Percentiles rank a stretch among this genome's conserved stretches.
Conservation (phyloP, 2,113 vertebrate genomes). For the Argyrosomus japonicus region DNA sequence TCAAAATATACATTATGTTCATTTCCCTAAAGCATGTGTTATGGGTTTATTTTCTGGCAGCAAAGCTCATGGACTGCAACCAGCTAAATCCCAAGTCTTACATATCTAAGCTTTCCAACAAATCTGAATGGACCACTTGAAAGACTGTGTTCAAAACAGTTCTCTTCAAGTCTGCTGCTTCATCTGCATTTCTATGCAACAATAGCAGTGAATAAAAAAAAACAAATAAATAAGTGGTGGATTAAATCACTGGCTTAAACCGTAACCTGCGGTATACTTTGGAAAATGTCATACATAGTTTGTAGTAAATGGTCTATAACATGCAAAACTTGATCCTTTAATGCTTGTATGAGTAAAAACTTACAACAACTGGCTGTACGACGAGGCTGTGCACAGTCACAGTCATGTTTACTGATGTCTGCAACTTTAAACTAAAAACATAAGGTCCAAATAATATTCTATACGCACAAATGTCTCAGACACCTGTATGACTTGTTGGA, state of each 20-base stretch:
- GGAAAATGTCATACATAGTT: slow-evolving; percentile 7
- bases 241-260: slow-evolving; percentile 3
- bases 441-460: not conserved
- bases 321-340: not conserved
- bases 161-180: not conserved
- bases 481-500: not conserved
- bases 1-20: not conserved
- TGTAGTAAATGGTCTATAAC: not conserved
- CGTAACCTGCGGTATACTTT: not conserved
- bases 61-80: not conserved
- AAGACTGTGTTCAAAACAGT: not conserved
- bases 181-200: not conserved
- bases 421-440: not conserved
- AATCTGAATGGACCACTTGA: slow-evolving; percentile 1
- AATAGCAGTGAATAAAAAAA: slow-evolving; percentile 1
- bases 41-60: not conserved
- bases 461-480: no score
- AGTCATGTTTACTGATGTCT: not conserved
- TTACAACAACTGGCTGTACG: not conserved
- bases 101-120: not conserved
- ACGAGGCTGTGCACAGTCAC: not conserved
- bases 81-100: not conserved
- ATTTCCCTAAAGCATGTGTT: not conserved
- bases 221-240: not conserved
- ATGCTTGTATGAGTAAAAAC: not conserved